Base-by-base conservation (phyloP, 2,113 vertebrate species). In the Eudyptes chrysolophus region DNA sequence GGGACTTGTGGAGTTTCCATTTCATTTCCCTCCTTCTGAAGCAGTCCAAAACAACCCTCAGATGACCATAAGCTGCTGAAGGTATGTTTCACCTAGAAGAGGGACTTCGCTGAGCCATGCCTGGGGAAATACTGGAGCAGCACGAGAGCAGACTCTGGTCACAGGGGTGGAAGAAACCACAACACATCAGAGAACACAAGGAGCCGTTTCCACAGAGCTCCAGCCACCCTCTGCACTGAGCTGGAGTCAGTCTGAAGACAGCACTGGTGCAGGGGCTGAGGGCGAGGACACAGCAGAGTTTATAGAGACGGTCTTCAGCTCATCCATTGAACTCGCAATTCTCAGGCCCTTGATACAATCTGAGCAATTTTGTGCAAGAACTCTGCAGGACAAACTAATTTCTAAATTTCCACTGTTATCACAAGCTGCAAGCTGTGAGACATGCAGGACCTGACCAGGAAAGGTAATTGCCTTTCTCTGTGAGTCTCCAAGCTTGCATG, bases 281-380 rank as follows among this genome's bases (percentile, higher is more conserved):
- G 34, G 9, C 3, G 10, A 78, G n/a, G 17, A 58, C 29, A 13
- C 24, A 15, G 78, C 42, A 29, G 26, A 3, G 1, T 14, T 54
- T 36, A 30, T 3, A 42, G 30, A 49, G 51, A n/a, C 0, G 3
- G 30, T 9, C 38, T 60, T 52, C 4, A 1, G 27, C 13, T 21
- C 6, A 8, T 29, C 36, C 49, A 11, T 22, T 7, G 48, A 57
- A 69, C 30, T 4, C 3, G 9, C 36, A 6, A 10, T 22, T 46
- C 57, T 52, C 77, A 38, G 69, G 32, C 26, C 26, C 71, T 54
- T 1, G 0, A 4, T 4, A 32, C 22, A 60, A 61, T 10, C 65
- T 51, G 46, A 72, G 24, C 46, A 55, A 18, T 22, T 11, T 22
- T 15, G 17, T 44, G 55, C 55, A 51, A 55, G 75, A 57, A 22